Base-by-base conservation (phyloP, 30 jellyfish, hydroid and myxozoan genomes). In the Turritopsis dohrnii region DNA sequence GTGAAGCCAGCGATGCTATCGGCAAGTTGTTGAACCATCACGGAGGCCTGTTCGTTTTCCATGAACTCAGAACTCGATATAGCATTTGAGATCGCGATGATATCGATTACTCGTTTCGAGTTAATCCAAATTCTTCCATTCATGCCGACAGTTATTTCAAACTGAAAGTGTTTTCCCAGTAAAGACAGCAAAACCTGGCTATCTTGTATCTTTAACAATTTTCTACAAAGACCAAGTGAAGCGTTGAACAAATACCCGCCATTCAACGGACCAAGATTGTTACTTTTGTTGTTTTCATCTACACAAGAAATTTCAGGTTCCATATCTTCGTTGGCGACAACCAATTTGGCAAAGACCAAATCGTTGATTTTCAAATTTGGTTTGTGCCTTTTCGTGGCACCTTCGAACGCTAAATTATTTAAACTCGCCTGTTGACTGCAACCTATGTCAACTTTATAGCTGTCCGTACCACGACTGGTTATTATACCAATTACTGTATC, bases 81-180 rank as follows among this genome's bases (percentile, higher is more conserved):
- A 3, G 96, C 94, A 85, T 94, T 94, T 17, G 96, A 90, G 19
- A 94, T 82, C 13, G 99, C 96, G 1, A 94, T 84, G 18, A 92
- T 86, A 84, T 84, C 95, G 18, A 86, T n/a, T 26, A 84, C 74
- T 21, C 93, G 92, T 79, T 88, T 94, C 31, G 99, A 85, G 52
- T 89, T 89, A 8, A 94, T 88, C 99, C 99, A 94, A 8, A 94
- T 84, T 21, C 96, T 84, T 24, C 99, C 99, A 76, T 94, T 94
- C 79, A 94, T 52, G 23, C 99, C 99, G 65, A 94, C 95, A 0
- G 96, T 89, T 18, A 89, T 82, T 81, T 94, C 99, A 87, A 89
- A 94, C n/a, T 92, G 93, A 79, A 94, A 88, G 52, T 86, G 83
- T 81, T 87, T 94, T 29, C 96, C 99, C 16, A 94, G 88, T 54